Percentiles rank a stretch among this genome's conserved stretches.
These are phyloP conservation scores for Rhynchomys soricoides DNA, from an alignment of 2,113 vertebrate genomes.

Conservation along the genomic window DNA sequence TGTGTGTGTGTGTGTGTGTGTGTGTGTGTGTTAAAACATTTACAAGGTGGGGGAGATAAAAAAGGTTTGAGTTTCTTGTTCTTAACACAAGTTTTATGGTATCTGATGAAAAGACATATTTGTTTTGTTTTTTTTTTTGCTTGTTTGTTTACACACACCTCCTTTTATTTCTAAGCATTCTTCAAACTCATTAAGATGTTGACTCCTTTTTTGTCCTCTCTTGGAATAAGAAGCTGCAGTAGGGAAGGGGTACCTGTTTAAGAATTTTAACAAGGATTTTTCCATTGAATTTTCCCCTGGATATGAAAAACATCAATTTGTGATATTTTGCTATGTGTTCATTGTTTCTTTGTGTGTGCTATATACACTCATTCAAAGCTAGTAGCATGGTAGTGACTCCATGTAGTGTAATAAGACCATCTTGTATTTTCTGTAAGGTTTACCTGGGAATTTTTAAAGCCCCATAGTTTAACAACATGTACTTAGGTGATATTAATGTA, in stretches of 20 bases:
- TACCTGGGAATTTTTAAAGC: neutral
- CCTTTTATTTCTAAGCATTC: neutral
- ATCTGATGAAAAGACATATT: neutral
- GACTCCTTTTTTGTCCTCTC: neutral
- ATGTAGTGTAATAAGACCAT: neutral
- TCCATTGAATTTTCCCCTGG: neutral
- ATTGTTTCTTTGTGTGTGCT: neutral
- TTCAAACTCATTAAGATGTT: neutral
- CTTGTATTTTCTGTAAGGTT: neutral
- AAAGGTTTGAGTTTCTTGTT: neutral
- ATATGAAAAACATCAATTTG: neutral
- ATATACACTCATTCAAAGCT: neutral
- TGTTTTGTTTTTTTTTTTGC: no score
- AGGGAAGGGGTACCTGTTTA: neutral
- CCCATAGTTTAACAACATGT: neutral
- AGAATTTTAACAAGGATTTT: neutral
- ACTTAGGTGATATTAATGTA: neutral
- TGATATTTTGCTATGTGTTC: neutral
- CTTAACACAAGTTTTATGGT: neutral
- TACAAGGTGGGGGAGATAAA: neutral
- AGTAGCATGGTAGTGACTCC: neutral
- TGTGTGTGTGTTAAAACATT: neutral
- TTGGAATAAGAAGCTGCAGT: neutral
- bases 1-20: no score
- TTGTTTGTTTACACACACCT: neutral